Evolutionary conservation across 2,797 vertebrate genomes (phyloP), one percentile per base, ranked within the genome.

Genomic region (Calcarius lapponicus): DNA sequence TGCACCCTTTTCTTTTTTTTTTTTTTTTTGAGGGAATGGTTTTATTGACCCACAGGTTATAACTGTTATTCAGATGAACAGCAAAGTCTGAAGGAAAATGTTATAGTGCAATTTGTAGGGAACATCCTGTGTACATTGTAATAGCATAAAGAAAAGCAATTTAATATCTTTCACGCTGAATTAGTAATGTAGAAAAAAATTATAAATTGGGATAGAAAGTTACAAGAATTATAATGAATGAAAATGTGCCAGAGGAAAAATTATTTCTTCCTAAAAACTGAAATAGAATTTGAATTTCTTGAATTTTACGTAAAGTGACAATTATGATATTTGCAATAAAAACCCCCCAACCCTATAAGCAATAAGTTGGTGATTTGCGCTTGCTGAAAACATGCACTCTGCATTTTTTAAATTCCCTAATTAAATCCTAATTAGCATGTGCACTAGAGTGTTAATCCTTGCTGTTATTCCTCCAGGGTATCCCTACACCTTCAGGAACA

Each of bases 381-480:
- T 97, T 93, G 82, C 92, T 95, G 89, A 97, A 97, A 97, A 97
- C 93, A 97, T 95, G 96, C 95, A 96, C 89, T 97, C 17, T 90
- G 95, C 96, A 96, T 97, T 97, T 98, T 97, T 96, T 78, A 86
- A 64, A 97, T 97, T 96, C 93, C 92, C 97, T 98, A 98, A 98
- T 98, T 98, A 98, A 97, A 97, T 97, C 85, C 95, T 98, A 98
- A 98, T 98, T 98, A 98, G 92, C 86, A 97, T 97, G 95, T 97
- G 92, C 93, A 96, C 90, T 90, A 86, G 96, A 97, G 97, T 98
- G 97, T 97, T 98, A 97, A 98, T 97, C 97, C 97, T 97, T 97
- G 92, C 91, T 90, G 95, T 96, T 97, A 92, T 97, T 96, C 95
- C 97, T 97, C 66, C 36, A 57, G 95, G 98, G 96, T 87, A 97